phyloP scores from a whole-genome alignment of 2,113 vertebrate genomes.

The Acrocephalus kingi region DNA sequence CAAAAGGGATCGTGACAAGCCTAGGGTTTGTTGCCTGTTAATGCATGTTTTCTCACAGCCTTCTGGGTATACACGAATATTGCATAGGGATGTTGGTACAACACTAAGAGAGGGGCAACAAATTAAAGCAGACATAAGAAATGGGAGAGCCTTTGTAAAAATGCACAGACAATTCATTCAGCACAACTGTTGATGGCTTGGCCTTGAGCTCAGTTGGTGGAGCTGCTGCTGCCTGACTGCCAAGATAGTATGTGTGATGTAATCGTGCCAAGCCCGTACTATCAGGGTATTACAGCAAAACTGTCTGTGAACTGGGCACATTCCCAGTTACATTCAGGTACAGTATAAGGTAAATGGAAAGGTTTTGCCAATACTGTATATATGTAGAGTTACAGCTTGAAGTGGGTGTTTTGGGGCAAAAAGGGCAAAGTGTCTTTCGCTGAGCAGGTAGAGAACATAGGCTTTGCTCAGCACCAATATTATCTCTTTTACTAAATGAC shows the following conservation, averaged over 20 bases:
- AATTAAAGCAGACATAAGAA: conserved; percentile 24
- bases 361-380: background rate
- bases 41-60: background rate
- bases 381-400: background rate
- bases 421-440: background rate
- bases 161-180: background rate
- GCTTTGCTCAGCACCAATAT: background rate
- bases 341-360: background rate
- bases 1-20: background rate
- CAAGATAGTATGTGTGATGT: background rate
- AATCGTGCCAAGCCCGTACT: background rate
- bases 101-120: background rate
- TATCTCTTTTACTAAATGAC: background rate
- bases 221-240: conserved; percentile 15
- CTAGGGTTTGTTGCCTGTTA: background rate
- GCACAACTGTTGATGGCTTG: background rate
- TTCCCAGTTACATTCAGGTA: background rate
- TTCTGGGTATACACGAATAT: background rate
- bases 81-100: background rate
- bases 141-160: conserved; percentile 12
- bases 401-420: background rate
- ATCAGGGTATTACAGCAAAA: background rate
- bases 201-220: background rate
- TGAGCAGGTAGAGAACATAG: background rate
- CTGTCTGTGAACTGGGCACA: background rate